Conservation (phyloP, 2,797 vertebrate species). For the Anguilla anguilla region DNA sequence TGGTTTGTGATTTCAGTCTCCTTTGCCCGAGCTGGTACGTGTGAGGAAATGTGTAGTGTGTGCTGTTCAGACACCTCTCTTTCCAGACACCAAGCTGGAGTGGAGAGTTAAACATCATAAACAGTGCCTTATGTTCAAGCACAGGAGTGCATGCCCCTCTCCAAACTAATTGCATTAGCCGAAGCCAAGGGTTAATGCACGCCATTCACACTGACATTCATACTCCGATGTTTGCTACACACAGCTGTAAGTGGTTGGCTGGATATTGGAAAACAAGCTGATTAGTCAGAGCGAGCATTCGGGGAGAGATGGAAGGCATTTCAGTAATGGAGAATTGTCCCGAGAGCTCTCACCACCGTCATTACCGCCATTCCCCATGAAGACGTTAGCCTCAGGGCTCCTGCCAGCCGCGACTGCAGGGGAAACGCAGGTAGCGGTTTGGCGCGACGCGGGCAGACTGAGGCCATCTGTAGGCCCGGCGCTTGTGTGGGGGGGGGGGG, state of each 20-base stretch:
- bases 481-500: not conserved
- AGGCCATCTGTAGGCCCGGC: not conserved
- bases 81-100: not conserved
- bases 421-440: not conserved
- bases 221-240: not conserved
- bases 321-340: not conserved
- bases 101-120: not conserved
- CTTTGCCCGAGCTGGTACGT: not conserved
- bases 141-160: not conserved
- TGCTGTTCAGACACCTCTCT: not conserved
- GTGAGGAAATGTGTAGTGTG: not conserved
- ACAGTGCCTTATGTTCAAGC: not conserved
- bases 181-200: not conserved
- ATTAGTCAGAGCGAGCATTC: not conserved
- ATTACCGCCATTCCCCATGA: not conserved
- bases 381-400: not conserved
- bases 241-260: not conserved
- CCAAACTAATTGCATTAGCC: not conserved
- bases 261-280: not conserved
- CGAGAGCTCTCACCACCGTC: not conserved
- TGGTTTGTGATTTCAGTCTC: not conserved
- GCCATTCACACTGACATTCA: not conserved
- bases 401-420: not conserved
- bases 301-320: not conserved
- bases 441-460: not conserved